Evolutionary conservation across 2,888 invertebrate species (phyloP), one percentile per base, ranked within the genome.

Genomic region (Euspilapteryx auroguttella): DNA sequence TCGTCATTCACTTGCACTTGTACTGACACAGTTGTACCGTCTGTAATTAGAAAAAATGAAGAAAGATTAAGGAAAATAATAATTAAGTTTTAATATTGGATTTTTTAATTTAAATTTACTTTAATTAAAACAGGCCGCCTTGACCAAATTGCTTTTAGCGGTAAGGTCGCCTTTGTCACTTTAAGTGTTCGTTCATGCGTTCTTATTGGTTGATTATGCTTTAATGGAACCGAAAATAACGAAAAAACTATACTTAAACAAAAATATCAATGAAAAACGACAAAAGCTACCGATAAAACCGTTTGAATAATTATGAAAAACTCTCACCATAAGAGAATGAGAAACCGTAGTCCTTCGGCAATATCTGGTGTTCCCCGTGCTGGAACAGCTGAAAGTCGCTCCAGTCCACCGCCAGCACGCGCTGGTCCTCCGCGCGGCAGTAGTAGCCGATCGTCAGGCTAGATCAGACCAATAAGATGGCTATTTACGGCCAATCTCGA

Each of bases 381-480:
- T 81, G 76, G 44, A 81, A 80, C 12, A 85, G 52, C 25, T 77
- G 53, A 28, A 83, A 71, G 41, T 81, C 78, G 32, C 78, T 73
- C 21, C 45, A 54, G 29, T 73, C 59, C 2, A 79, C 39, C 5
- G 62, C 46, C 25, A 48, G 9, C 12, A 35, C 34, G 4, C 12
- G 35, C 35, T 58, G 58, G 24, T 62, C 56, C 0, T 48, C 51
- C 10, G 79, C 78, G 1, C 65, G 66, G 42, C 81, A 82, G 12
- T 82, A 42, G 44, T 81, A 83, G 9, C 86, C 86, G 21, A 84
- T 65, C 13, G 80, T 79, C 21, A 85, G 49, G 28, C 83, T 83
- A 50, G 34, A 68, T 49, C 32, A 23, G 27, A 36, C 25, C 26
- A 20, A 30, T 34, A n/a, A 29, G 11, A 14, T 7, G n/a, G 10